Base-by-base conservation (phyloP, 2,797 vertebrate species). In the Microtus obscurus region DNA sequence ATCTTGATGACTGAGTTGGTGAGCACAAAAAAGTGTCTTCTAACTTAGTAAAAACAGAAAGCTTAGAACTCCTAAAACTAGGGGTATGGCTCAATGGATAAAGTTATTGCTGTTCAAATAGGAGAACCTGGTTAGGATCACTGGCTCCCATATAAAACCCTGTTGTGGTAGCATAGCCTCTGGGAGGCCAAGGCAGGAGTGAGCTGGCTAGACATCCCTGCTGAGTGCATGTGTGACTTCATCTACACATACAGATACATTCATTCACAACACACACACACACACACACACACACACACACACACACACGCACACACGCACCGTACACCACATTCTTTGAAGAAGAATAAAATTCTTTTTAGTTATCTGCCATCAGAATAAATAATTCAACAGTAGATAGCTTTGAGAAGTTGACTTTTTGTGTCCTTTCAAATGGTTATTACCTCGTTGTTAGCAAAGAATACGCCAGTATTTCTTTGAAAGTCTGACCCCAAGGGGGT, bases 31-130 rank as follows among this genome's bases (percentile, higher is more conserved):
- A 71, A 67, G 63, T 96, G 21, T 85, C n/a, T 87, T 95, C 37
- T 71, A 37, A 90, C 65, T 92, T 95, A 91, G 63, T 90, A 87
- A 93, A 77, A 93, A 90, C 31, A n/a, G n/a, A n/a, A n/a, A n/a
- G n/a, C 40, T 89, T 78, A 6, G 51, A 81, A 61, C 12, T 85
- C 34, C 10, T 85, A 89, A 87, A 40, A 40, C 48, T 37, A 48
- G 69, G 67, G 23, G 1, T 53, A 37, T 71, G 8, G 23, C 34
- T 87, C 65, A 37, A 0, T 37, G 34, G 10, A 27, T 40, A 53
- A 86, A 67, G 61, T 82, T 29, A 29, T 34, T 65, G 29, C 40
- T 34, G 10, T 83, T 65, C 10, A 83, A 65, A 2, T 2, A 17
- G 21, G 12, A 69, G 13, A 23, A 63, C 48, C 11, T 73, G 27